Evolutionary conservation across 37 sponge, comb jelly and placozoan genomes (phyloP).

Genomic region (Corticium candelabrum): DNA sequence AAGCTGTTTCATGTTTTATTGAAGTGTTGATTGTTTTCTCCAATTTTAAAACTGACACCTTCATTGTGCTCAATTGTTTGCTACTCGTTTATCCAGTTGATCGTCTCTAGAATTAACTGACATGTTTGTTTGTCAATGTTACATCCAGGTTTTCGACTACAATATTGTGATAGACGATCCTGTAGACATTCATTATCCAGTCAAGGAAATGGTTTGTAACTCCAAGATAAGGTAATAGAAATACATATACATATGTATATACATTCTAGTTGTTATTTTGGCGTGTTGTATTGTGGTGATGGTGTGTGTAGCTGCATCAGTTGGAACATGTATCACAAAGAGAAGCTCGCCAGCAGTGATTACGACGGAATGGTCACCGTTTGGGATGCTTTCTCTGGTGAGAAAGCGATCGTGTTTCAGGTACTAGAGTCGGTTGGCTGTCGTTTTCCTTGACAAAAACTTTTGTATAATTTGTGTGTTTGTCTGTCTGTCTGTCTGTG

Average conservation of each 20-base stretch:
- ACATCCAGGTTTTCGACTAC: too few relatives aligned
- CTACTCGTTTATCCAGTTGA: too few relatives aligned
- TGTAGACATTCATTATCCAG: constrained; percentile 46
- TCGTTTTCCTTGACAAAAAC: too few relatives aligned
- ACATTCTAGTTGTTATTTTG: too few relatives aligned
- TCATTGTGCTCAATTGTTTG: too few relatives aligned
- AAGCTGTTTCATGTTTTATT: too few relatives aligned
- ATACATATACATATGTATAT: neutral
- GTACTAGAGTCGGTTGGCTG: constrained; percentile 10
- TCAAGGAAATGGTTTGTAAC: constrained; percentile 43
- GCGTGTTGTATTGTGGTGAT: neutral
- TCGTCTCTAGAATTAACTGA: too few relatives aligned
- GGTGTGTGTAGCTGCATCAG: constrained; percentile 9
- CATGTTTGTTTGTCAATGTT: too few relatives aligned
- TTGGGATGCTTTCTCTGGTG: constrained; percentile 42
- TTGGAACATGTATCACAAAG: constrained; percentile 19
- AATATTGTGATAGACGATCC: constrained; percentile 25
- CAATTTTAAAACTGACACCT: too few relatives aligned
- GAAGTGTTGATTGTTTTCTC: too few relatives aligned
- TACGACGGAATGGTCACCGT: constrained; percentile 60
- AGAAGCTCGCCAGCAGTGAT: constrained; percentile 24
- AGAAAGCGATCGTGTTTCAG: constrained; percentile 28
- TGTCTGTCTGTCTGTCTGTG: too few relatives aligned
- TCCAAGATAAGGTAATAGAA: constrained; percentile 53
- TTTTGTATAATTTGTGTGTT: too few relatives aligned